phyloP scores from a whole-genome alignment of 2,797 vertebrate genomes.

The Dermochelys coriacea region DNA sequence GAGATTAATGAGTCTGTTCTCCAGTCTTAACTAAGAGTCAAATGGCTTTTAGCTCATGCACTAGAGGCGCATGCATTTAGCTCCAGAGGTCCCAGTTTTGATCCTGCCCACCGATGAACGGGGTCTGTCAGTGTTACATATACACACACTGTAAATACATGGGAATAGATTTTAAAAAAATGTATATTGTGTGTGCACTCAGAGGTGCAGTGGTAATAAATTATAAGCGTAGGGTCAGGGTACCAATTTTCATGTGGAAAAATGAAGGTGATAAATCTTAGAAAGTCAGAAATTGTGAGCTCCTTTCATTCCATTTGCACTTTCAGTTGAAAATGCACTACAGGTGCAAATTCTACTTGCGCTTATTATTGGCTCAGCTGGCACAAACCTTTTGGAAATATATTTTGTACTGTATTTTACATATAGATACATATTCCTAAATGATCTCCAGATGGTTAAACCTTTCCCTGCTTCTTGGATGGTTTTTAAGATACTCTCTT shows the following conservation, averaged over 20 bases:
- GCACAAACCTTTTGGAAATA: not conserved
- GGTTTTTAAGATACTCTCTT: not conserved
- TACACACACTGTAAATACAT: not conserved
- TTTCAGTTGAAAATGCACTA: not conserved
- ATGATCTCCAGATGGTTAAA: not conserved
- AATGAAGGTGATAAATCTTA: not conserved
- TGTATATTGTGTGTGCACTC: not conserved
- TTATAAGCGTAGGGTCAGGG: not conserved
- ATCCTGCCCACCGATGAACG: rapidly evolving
- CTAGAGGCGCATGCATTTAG: too few species aligned
- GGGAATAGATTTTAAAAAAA: not conserved
- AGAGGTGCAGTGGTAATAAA: not conserved
- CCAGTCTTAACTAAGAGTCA: too few species aligned
- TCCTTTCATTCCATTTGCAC: not conserved
- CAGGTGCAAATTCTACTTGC: not conserved
- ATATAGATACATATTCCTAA: not conserved
- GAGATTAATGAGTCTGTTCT: too few species aligned
- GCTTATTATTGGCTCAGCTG: not conserved
- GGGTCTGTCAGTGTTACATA: not conserved
- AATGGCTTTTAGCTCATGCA: too few species aligned
- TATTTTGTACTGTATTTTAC: not conserved
- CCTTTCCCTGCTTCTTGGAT: not conserved
- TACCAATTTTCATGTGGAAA: not conserved
- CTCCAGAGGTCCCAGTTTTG: too few species aligned
- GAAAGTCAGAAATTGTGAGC: not conserved